These are phyloP conservation scores for Drosophila sucinea DNA, from an alignment of 1,140 invertebrate species.

Conservation along the genomic window DNA sequence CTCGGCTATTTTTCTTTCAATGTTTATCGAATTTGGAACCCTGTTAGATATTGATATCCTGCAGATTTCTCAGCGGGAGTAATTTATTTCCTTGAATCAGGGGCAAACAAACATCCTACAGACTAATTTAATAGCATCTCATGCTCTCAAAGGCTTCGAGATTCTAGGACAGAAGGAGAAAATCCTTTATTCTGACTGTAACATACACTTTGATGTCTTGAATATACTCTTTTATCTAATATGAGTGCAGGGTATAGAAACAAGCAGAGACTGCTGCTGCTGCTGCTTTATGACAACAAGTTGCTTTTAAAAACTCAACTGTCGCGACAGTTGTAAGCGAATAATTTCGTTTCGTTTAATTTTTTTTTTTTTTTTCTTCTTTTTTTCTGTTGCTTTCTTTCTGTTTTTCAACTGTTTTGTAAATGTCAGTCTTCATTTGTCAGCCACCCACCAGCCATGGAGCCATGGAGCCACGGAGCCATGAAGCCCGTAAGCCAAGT, in stretches of 20 bases:
- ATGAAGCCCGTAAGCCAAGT: background rate
- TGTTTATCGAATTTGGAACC: too few relatives aligned
- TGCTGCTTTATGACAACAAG: slow-evolving; percentile 72
- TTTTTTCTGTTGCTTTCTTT: slow-evolving; percentile 38
- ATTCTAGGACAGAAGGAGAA: too few relatives aligned
- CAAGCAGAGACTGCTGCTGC: slow-evolving; percentile 33
- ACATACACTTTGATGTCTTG: too few relatives aligned
- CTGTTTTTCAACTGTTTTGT: slow-evolving; percentile 77
- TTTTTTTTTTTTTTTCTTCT: slow-evolving; percentile 13
- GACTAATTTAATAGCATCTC: too few relatives aligned
- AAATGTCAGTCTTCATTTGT: slow-evolving; percentile 83
- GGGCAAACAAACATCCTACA: background rate
- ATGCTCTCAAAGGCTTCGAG: too few relatives aligned
- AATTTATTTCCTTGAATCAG: too few relatives aligned
- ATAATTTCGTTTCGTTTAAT: slow-evolving; percentile 43
- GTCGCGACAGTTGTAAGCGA: slow-evolving; percentile 71
- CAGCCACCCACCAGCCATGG: slow-evolving; percentile 41
- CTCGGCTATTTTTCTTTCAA: too few relatives aligned
- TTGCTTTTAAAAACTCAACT: slow-evolving; percentile 79
- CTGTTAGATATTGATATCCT: too few relatives aligned
- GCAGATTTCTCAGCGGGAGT: too few relatives aligned
- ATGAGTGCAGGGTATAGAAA: slow-evolving; percentile 9
- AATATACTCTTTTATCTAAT: background rate
- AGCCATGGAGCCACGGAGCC: too few relatives aligned
- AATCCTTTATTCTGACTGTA: too few relatives aligned